phyloP scores from a whole-genome alignment of 2,888 invertebrate genomes.

The Platycheirus albimanus region DNA sequence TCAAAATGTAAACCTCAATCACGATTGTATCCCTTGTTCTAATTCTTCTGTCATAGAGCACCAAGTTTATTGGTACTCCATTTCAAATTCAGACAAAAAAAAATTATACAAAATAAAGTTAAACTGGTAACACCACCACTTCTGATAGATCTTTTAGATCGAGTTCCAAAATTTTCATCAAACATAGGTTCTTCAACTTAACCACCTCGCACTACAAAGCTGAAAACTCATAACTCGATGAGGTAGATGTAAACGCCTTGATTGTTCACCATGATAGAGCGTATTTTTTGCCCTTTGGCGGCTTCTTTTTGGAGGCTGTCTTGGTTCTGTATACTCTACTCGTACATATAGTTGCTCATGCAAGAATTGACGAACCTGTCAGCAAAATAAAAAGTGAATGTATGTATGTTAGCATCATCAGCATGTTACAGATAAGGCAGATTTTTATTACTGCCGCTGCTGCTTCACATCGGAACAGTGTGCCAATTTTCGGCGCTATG shows the following conservation, averaged over 20 bases:
- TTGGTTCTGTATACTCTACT: not conserved
- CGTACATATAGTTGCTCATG: not conserved
- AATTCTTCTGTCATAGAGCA: no score
- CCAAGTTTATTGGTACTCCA: no score
- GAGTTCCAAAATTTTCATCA: not conserved
- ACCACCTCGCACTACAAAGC: not conserved
- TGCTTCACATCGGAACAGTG: conserved; percentile 27
- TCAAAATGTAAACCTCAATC: no score
- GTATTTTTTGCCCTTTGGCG: conserved; percentile 64
- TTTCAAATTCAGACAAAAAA: no score
- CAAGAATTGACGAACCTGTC: conserved; percentile 52
- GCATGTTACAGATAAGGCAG: conserved; percentile 41
- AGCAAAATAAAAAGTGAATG: conserved; percentile 59
- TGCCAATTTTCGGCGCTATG: conserved; percentile 45
- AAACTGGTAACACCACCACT: conserved; percentile 10
- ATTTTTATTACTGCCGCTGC: conserved; percentile 20
- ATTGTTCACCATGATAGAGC: conserved; percentile 53
- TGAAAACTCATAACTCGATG: conserved; percentile 22
- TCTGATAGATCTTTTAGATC: not conserved
- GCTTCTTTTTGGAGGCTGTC: conserved; percentile 19
- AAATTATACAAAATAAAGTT: no score
- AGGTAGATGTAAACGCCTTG: conserved; percentile 51
- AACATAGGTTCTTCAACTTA: conserved; percentile 19
- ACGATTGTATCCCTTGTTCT: no score
- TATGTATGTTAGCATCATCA: conserved; percentile 34